Evolutionary conservation across 1,140 invertebrate genomes (phyloP).

Genomic region (Limonius californicus): DNA sequence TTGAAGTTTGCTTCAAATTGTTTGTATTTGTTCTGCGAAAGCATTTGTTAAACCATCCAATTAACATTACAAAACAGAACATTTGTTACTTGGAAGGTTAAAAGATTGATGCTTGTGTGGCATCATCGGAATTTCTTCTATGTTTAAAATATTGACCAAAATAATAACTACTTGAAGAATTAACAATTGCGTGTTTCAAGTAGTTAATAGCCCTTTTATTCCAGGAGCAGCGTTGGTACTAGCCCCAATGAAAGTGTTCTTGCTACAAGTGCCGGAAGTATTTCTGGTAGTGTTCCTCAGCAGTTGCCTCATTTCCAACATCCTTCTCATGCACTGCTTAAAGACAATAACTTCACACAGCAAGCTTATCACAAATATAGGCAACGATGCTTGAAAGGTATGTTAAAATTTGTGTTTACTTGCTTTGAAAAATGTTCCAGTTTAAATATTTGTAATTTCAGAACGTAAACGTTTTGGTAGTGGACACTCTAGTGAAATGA

Average conservation of each 20-base stretch:
- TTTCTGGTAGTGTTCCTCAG: slow-evolving; percentile 71
- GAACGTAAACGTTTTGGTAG: slow-evolving; percentile 88
- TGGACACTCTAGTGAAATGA: slow-evolving; percentile 95
- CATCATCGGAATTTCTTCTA: too few relatives aligned
- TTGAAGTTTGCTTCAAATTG: too few relatives aligned
- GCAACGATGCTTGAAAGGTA: slow-evolving; percentile 88
- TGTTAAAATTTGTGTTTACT: slow-evolving; percentile 2
- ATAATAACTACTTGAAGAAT: too few relatives aligned
- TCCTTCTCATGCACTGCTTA: slow-evolving; percentile 91
- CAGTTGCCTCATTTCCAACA: slow-evolving; percentile 91
- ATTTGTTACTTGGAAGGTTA: too few relatives aligned
- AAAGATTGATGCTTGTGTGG: too few relatives aligned
- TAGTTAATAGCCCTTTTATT: too few relatives aligned
- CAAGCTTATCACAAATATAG: slow-evolving; percentile 95
- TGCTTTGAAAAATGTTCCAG: neutral
- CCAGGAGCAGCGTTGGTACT: slow-evolving; percentile 61
- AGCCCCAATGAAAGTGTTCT: slow-evolving; percentile 62
- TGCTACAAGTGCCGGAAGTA: slow-evolving; percentile 67
- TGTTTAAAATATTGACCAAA: neutral
- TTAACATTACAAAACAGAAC: too few relatives aligned
- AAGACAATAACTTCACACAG: slow-evolving; percentile 97
- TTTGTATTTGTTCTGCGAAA: too few relatives aligned
- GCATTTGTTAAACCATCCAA: too few relatives aligned
- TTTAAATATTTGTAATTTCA: slow-evolving; percentile 46
- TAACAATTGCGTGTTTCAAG: too few relatives aligned